Percentiles rank a stretch among this genome's conserved stretches.
phyloP scores from a whole-genome alignment of 2,888 invertebrate species.

The Exocentrus adspersus region DNA sequence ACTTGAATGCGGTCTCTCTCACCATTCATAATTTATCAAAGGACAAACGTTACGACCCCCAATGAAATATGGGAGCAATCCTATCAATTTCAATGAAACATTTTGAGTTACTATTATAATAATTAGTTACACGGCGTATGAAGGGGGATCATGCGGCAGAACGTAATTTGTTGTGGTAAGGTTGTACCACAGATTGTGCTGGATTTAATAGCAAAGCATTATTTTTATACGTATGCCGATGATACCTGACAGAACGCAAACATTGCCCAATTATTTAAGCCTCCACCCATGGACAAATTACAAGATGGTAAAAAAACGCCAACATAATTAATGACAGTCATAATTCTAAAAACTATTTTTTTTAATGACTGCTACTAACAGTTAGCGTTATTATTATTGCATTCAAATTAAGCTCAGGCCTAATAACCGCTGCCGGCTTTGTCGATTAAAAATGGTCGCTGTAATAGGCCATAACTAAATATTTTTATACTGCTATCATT shows the following conservation, averaged over 20 bases:
- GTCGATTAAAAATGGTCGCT: not conserved
- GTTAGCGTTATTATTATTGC: not conserved
- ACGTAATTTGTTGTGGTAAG: not conserved
- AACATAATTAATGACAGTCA: too few species aligned
- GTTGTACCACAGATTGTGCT: not conserved
- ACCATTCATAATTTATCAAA: conserved; percentile 12
- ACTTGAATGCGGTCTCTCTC: not conserved
- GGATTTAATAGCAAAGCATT: not conserved
- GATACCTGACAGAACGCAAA: not conserved
- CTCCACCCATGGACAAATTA: too few species aligned
- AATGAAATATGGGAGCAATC: conserved; percentile 9
- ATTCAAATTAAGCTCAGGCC: not conserved
- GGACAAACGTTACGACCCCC: conserved; percentile 24
- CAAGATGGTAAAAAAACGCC: too few species aligned
- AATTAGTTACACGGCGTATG: not conserved
- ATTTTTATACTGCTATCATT: not conserved
- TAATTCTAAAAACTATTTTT: too few species aligned
- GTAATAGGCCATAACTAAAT: not conserved
- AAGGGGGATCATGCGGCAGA: not conserved
- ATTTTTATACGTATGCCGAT: not conserved
- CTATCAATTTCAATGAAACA: conserved; percentile 1
- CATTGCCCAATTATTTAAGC: too few species aligned
- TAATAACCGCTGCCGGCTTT: not conserved
- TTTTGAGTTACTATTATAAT: not conserved
- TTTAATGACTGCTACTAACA: too few species aligned